Base-by-base conservation (phyloP, 2,113 vertebrate genomes). In the Baryphthengus martii region DNA sequence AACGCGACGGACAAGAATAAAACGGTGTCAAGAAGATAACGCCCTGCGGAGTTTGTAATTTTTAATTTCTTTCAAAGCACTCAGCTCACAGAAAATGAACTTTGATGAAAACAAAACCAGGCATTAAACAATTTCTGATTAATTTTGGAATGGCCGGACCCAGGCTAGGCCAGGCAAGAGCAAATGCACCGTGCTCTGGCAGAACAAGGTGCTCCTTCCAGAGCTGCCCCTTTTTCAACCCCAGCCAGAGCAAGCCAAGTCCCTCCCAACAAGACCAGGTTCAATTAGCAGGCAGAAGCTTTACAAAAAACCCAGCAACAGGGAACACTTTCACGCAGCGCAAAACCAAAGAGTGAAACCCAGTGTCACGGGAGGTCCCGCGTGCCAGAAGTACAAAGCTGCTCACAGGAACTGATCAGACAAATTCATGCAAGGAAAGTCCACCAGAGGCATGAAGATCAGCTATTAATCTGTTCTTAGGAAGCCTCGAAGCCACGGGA, bases 381-480 rank as follows among this genome's bases (percentile, higher is more conserved):
- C 5, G 31, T 8, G 17, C n/a, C 40, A 7, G 1, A 40, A 24
- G 35, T 9, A 31, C 77, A 13, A 17, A 23, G 0, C 1, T 20
- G 66, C 76, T 55, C 61, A 40, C 50, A 50, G 65, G 33, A 45
- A 25, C 49, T 0, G 4, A 84, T 6, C 28, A 14, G 33, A 44
- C 18, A 42, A 70, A 72, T 11, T 6, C 58, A 25, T 0, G 17
- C 52, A 14, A 25, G 62, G 17, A 4, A 75, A 49, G 67, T 20
- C 68, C 77, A 52, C 12, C 58, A 7, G 17, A 25, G 71, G 55
- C 33, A n/a, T 0, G 12, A 49, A 16, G 66, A 42, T 16, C 62
- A 18, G 67, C 3, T 1, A 17, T 6, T 4, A 40, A 47, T 9
- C 80, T 66, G 66, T 3, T 35, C 61, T 40, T 37, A 14, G 80